Evolutionary conservation across 2,113 vertebrate genomes (phyloP).

Genomic region (Istiophorus platypterus): DNA sequence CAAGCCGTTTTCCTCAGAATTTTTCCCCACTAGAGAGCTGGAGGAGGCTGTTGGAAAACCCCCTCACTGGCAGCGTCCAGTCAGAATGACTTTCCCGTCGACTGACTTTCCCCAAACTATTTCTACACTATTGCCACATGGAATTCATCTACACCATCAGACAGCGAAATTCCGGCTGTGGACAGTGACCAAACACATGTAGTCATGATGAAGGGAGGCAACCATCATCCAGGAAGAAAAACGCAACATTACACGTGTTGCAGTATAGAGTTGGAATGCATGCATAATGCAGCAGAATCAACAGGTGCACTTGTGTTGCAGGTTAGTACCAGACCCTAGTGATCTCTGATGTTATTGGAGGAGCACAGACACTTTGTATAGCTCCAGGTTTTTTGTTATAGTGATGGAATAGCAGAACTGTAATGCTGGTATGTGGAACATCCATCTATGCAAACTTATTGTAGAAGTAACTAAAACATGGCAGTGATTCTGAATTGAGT

Average conservation of each 20-base stretch:
- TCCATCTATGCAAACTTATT: conserved; percentile 6
- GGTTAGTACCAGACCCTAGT: conserved; percentile 33
- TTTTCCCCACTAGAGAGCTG: conserved; percentile 69
- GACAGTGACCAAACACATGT: conserved; percentile 81
- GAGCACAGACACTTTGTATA: conserved; percentile 45
- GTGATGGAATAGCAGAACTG: conserved; percentile 30
- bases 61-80: conserved; percentile 73
- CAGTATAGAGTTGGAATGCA: conserved; percentile 23
- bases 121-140: conserved; percentile 83
- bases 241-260: conserved; percentile 48
- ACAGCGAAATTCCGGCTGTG: conserved; percentile 80
- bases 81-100: conserved; percentile 73
- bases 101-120: conserved; percentile 78
- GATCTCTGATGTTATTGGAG: conserved; percentile 57
- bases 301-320: conserved; percentile 53
- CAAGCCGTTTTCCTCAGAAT: conserved; percentile 68
- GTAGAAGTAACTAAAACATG: conserved; percentile 11
- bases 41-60: conserved; percentile 80
- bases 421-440: conserved; percentile 36
- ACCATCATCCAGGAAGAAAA: conserved; percentile 59
- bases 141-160: conserved; percentile 81
- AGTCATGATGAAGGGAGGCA: conserved; percentile 68
- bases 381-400: conserved; percentile 37
- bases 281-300: conserved; percentile 32
- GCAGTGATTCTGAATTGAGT: not conserved